Conservation (phyloP, 2,113 vertebrate species). For the Cephalopholis sonnerati region DNA sequence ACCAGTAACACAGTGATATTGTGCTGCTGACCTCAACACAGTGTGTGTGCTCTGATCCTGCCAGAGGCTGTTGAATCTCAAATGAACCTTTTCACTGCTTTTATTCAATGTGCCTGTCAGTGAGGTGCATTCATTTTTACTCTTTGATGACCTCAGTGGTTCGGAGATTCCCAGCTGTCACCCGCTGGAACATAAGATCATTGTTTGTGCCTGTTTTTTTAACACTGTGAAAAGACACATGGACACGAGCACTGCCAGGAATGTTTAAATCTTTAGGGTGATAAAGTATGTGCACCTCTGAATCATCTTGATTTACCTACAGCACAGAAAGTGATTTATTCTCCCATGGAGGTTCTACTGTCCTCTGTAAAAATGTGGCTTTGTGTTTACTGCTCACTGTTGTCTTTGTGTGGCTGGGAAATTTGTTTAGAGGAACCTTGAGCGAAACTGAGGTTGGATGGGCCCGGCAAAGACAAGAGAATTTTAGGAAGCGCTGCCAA, state of each 20-base stretch:
- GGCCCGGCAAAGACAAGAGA: no score
- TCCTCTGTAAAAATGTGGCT: not conserved
- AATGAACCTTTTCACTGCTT: not conserved
- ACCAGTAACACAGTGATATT: not conserved
- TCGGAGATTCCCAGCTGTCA: not conserved
- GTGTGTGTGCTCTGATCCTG: slow-evolving; percentile 1
- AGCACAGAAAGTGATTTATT: not conserved
- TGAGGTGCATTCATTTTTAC: not conserved
- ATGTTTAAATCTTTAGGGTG: not conserved
- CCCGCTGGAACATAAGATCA: not conserved
- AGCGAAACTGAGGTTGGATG: no score
- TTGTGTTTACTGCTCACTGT: not conserved
- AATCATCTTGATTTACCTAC: not conserved
- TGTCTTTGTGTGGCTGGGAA: not conserved
- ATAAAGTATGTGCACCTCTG: not conserved
- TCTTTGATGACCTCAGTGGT: not conserved
- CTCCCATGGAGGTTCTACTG: not conserved
- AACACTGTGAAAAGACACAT: not conserved
- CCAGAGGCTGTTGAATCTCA: not conserved
- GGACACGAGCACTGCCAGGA: not conserved
- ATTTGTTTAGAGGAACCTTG: not conserved
- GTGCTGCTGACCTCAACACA: not conserved
- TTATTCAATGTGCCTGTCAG: not conserved
- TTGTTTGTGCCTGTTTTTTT: not conserved
- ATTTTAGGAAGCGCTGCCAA: no score